Evolutionary conservation across 2,797 vertebrate species (phyloP).

Genomic region (Cynopterus sphinx): DNA sequence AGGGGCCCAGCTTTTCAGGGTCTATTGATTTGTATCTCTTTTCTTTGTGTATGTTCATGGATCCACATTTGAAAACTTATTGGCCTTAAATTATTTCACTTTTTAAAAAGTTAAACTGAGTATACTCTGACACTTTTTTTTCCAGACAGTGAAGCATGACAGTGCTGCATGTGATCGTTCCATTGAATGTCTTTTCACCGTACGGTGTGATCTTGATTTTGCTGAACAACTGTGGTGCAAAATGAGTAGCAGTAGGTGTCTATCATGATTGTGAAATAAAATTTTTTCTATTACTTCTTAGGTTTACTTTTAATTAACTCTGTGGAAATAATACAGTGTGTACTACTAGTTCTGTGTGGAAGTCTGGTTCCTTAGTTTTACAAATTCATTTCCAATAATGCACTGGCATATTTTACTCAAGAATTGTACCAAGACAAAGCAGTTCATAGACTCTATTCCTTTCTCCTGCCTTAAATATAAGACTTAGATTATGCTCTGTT

Average conservation of each 20-base stretch:
- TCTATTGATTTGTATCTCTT: background rate
- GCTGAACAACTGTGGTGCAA: slow-evolving; percentile 95
- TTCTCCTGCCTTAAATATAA: background rate
- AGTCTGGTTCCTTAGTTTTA: background rate
- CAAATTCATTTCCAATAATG: background rate
- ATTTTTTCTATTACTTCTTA: background rate
- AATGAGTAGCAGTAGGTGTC: slow-evolving; percentile 92
- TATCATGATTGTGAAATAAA: background rate
- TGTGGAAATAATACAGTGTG: background rate
- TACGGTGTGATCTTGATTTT: slow-evolving; percentile 95
- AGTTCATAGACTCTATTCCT: background rate
- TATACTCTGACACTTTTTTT: slow-evolving; percentile 32
- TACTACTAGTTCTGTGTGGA: background rate
- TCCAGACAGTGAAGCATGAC: slow-evolving; percentile 84
- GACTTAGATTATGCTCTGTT: background rate
- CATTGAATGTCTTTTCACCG: slow-evolving; percentile 88
- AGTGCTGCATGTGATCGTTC: slow-evolving; percentile 83
- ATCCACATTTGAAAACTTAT: background rate
- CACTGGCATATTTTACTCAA: background rate
- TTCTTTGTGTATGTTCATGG: background rate
- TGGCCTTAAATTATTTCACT: background rate
- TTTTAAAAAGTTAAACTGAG: background rate
- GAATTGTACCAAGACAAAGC: background rate
- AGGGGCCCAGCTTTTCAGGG: background rate
- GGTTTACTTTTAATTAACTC: background rate